Evolutionary conservation across 2,888 invertebrate genomes (phyloP).

Genomic region (Drosophila heteroneura): DNA sequence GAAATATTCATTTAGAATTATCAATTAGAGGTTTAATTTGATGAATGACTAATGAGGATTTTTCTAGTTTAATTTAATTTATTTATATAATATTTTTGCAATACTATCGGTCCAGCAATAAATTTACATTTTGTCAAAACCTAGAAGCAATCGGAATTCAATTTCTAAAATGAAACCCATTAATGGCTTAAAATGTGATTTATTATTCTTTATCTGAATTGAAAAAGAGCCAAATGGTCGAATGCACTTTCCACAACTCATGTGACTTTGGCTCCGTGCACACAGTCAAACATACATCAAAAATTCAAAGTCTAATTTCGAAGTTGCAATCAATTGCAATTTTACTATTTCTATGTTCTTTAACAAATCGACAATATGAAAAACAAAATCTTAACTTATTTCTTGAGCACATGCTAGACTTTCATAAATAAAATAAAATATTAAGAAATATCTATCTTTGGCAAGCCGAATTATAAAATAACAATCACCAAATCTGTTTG

Average conservation of each 20-base stretch:
- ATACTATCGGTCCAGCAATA: not conserved
- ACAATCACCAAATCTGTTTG: not conserved
- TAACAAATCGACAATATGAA: not conserved
- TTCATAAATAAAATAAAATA: not conserved
- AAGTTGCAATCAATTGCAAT: not conserved
- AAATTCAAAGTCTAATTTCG: not conserved
- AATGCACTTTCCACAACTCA: not conserved
- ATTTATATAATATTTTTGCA: not conserved
- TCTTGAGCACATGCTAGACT: not conserved
- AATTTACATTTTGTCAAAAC: not conserved
- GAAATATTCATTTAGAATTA: not conserved
- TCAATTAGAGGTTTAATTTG: not conserved
- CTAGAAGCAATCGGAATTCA: not conserved
- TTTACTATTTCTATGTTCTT: not conserved
- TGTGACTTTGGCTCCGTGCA: not conserved
- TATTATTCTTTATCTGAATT: not conserved
- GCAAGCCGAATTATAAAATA: not conserved
- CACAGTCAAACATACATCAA: not conserved
- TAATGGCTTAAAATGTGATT: not conserved
- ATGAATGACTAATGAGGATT: not conserved
- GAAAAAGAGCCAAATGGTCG: not conserved
- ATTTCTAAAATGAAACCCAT: not conserved
- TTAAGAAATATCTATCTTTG: not conserved
- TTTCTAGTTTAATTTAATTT: not conserved
- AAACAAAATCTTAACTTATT: not conserved